phyloP scores from a whole-genome alignment of 2,797 vertebrate species.

The Loris lydekkerianus region DNA sequence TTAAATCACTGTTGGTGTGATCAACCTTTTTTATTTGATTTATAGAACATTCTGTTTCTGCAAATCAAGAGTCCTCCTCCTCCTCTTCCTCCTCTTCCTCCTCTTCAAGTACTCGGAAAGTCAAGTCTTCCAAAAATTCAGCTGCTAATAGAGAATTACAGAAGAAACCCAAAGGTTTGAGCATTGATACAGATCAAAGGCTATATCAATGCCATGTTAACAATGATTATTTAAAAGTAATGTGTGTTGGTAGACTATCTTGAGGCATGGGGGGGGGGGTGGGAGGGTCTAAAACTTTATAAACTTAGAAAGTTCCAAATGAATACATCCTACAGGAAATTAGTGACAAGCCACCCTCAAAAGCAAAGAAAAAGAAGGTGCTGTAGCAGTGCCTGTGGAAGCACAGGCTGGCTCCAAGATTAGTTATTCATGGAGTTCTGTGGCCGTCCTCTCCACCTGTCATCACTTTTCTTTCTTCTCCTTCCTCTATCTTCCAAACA shows the following conservation, averaged over 20 bases:
- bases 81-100: constrained; percentile 84
- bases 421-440: background rate
- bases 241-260: constrained; percentile 40
- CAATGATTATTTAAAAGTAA: constrained; percentile 37
- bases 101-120: constrained; percentile 85
- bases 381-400: background rate
- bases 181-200: constrained; percentile 85
- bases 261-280: background rate
- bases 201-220: constrained; percentile 83
- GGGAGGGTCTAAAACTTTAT: background rate
- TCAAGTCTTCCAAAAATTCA: constrained; percentile 86
- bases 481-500: background rate
- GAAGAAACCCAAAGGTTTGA: constrained; percentile 86
- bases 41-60: constrained; percentile 86
- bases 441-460: background rate
- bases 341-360: background rate
- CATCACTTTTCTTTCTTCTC: background rate
- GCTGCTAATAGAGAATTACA: constrained; percentile 84
- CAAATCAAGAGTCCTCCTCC: constrained; percentile 85
- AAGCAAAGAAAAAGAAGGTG: background rate
- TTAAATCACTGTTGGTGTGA: constrained; percentile 80
- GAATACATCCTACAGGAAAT: constrained; percentile 35
- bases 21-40: constrained; percentile 83
- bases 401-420: background rate
- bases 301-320: constrained; percentile 6